Evolutionary conservation across 2,797 vertebrate species (phyloP), one percentile per base, ranked within the genome.

Genomic region (Pipistrellus nathusii): DNA sequence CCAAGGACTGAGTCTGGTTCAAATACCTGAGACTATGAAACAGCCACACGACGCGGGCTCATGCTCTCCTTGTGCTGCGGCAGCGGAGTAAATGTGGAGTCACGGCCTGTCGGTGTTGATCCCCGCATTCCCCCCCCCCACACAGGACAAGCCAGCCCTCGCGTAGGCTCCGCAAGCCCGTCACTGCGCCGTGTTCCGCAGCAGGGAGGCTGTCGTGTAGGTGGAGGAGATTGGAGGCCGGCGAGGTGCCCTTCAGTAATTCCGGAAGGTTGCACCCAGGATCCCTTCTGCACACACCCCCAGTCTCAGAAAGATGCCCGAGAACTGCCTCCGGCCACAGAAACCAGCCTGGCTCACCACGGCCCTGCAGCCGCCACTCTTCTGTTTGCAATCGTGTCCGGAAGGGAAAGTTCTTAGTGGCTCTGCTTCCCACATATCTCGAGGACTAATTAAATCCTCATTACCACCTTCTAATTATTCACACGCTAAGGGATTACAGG

Each of bases 371-470:
- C 32, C 0, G 95, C 95, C 91, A 95, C 97, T 95, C 85, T 97
- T 97, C 96, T 93, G 94, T 94, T 95, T 91, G 90, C 94, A 89
- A 92, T 95, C 96, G 30, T 91, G 98, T 98, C 97, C 96, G 94
- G 97, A 97, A 97, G 97, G 97, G 89, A 95, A 97, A 97, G 96
- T 98, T 98, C 97, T 97, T 96, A 96, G 97, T 90, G 97, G 98
- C 97, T 97, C 98, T 97, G 98, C 89, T 96, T 98, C 97, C 97
- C 95, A 96, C 89, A 81, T 95, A 98, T 98, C 97, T 98, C 97
- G 98, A 98, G 98, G 98, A 98, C 98, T 98, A 98, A 98, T 98
- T 98, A 98, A 98, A 98, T 98, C 96, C 98, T 98, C 97, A 98
- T 98, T 98, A 98, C 94, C 96, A 96, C 97, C 97, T 97, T 98